Conservation (phyloP, 2,113 vertebrate species). For the Ophthalmotilapia sp. region DNA sequence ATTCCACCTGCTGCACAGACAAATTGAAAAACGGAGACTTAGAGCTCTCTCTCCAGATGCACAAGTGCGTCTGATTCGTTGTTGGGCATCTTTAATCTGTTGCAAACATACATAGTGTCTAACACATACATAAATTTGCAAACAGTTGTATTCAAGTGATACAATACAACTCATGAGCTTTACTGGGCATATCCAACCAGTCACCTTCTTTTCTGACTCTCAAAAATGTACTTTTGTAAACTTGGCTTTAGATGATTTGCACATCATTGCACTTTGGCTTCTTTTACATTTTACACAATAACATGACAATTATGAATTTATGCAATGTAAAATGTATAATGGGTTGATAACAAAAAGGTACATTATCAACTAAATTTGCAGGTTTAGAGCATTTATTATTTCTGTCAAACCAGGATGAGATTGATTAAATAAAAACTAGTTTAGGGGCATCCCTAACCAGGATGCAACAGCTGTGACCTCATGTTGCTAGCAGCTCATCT, state of each 20-base stretch:
- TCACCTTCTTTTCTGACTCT: not conserved
- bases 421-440: not conserved
- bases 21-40: not conserved
- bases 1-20: not conserved
- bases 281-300: not conserved
- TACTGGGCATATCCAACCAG: not conserved
- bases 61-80: constrained; percentile 11
- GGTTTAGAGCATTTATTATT: not conserved
- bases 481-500: constrained; percentile 36
- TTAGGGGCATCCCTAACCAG: not conserved
- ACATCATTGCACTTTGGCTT: not conserved
- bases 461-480: not conserved
- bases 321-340: not conserved
- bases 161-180: not conserved
- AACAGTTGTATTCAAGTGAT: not conserved
- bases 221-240: not conserved
- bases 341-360: not conserved
- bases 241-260: not conserved
- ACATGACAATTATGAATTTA: not conserved
- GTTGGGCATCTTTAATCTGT: not conserved
- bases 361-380: not conserved
- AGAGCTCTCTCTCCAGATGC: not conserved
- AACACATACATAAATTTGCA: not conserved
- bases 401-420: not conserved
- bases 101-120: not conserved